phyloP scores from a whole-genome alignment of 2,888 invertebrate genomes.

The Phaedon cochleariae region DNA sequence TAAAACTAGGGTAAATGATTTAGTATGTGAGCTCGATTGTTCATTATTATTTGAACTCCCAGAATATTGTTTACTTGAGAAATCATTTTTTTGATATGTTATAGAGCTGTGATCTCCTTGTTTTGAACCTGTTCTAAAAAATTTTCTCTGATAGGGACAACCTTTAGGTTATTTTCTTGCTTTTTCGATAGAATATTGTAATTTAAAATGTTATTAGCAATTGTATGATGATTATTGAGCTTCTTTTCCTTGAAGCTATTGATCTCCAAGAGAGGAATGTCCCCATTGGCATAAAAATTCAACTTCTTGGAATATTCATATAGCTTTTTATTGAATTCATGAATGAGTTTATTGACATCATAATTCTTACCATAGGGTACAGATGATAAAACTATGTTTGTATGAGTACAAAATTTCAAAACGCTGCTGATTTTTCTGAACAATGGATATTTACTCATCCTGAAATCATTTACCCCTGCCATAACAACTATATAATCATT shows the following conservation, averaged over 20 bases:
- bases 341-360: background rate
- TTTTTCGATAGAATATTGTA: too few relatives aligned
- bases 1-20: conserved; percentile 6
- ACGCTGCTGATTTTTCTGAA: background rate
- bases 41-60: background rate
- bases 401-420: background rate
- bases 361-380: background rate
- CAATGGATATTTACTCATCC: background rate
- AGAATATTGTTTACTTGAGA: conserved; percentile 4
- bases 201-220: too few relatives aligned
- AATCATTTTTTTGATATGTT: conserved; percentile 1
- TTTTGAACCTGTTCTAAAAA: conserved; percentile 4
- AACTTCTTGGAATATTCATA: too few relatives aligned
- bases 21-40: background rate
- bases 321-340: too few relatives aligned
- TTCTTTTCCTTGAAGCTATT: too few relatives aligned
- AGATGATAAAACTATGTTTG: conserved; percentile 1
- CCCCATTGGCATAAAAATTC: too few relatives aligned
- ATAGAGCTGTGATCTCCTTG: background rate
- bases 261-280: too few relatives aligned
- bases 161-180: background rate
- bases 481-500: conserved; percentile 1
- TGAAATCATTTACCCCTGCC: background rate
- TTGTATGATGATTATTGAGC: too few relatives aligned
- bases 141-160: background rate